Evolutionary conservation across 1,140 invertebrate species (phyloP).

Genomic region (Thaumetopoea pityocampa): DNA sequence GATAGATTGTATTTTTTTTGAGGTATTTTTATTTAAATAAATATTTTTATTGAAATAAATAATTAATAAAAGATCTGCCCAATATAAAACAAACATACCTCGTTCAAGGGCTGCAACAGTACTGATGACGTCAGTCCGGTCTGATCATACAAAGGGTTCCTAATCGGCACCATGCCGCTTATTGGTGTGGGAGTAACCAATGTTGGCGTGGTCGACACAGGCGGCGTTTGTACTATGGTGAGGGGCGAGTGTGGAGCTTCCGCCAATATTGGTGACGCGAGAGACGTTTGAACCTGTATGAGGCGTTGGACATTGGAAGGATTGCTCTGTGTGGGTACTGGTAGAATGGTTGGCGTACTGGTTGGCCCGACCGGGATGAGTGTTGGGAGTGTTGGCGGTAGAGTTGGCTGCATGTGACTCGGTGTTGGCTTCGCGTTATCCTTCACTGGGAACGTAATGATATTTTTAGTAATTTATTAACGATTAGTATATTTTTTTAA

Average conservation of each 20-base stretch:
- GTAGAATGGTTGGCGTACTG: slow-evolving; percentile 26
- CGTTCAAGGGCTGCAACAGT: slow-evolving; percentile 59
- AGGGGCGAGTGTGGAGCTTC: slow-evolving; percentile 39
- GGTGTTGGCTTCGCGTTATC: slow-evolving; percentile 39
- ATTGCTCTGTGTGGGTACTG: slow-evolving; percentile 12
- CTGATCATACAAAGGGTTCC: slow-evolving; percentile 58
- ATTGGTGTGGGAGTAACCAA: slow-evolving; percentile 38
- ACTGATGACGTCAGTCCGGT: slow-evolving; percentile 54
- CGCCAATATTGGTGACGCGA: slow-evolving; percentile 22
- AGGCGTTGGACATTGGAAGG: slow-evolving; percentile 26
- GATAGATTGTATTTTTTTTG: too few species aligned
- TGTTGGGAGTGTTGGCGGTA: slow-evolving; percentile 40
- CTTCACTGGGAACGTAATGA: slow-evolving; percentile 40
- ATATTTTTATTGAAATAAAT: too few species aligned
- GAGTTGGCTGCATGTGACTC: slow-evolving; percentile 43
- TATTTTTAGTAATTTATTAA: too few species aligned
- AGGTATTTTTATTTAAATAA: not conserved
- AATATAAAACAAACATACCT: too few species aligned
- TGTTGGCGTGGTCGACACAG: slow-evolving; percentile 22
- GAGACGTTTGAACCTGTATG: slow-evolving; percentile 24
- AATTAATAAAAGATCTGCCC: too few species aligned
- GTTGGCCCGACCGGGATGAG: slow-evolving; percentile 34
- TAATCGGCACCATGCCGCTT: slow-evolving; percentile 57
- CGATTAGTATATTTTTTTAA: too few species aligned
- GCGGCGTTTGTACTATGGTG: slow-evolving; percentile 32